phyloP scores from a whole-genome alignment of 1,140 invertebrate genomes.

The Odontomachus brunneus region DNA sequence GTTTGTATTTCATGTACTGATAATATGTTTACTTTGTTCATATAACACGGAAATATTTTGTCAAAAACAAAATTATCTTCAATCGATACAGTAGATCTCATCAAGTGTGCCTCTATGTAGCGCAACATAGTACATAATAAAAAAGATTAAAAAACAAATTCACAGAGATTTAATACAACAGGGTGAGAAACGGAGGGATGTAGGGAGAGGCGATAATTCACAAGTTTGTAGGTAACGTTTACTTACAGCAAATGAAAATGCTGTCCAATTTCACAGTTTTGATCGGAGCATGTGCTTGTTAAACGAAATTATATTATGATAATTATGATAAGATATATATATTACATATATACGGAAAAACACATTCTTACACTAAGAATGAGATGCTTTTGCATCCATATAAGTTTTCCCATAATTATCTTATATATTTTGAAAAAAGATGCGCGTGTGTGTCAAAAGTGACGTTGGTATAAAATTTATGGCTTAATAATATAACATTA shows the following conservation, averaged over 20 bases:
- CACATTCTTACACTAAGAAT: slow-evolving; percentile 20
- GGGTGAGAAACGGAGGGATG: not conserved
- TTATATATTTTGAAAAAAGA: not conserved
- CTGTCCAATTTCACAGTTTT: slow-evolving; percentile 83
- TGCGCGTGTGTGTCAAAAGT: not conserved
- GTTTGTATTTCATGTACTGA: not conserved
- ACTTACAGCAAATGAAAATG: slow-evolving; percentile 83
- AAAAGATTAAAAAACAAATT: too few relatives aligned
- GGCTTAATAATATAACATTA: slow-evolving; percentile 18
- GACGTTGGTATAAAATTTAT: not conserved
- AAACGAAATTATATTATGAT: slow-evolving; percentile 75
- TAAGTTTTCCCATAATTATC: not conserved
- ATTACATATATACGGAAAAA: too few relatives aligned
- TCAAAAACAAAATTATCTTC: too few relatives aligned
- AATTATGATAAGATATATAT: slow-evolving; percentile 40
- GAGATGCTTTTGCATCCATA: slow-evolving; percentile 5
- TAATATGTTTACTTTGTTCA: not conserved
- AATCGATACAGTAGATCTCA: too few relatives aligned
- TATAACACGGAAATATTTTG: not conserved
- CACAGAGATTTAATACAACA: not conserved
- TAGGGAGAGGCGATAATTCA: not conserved
- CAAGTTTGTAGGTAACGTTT: slow-evolving; percentile 55
- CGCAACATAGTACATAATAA: not conserved
- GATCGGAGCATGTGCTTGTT: slow-evolving; percentile 83
- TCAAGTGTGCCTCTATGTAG: too few relatives aligned